Conservation (phyloP, 2,113 vertebrate species). For the Brienomyrus brachyistius region DNA sequence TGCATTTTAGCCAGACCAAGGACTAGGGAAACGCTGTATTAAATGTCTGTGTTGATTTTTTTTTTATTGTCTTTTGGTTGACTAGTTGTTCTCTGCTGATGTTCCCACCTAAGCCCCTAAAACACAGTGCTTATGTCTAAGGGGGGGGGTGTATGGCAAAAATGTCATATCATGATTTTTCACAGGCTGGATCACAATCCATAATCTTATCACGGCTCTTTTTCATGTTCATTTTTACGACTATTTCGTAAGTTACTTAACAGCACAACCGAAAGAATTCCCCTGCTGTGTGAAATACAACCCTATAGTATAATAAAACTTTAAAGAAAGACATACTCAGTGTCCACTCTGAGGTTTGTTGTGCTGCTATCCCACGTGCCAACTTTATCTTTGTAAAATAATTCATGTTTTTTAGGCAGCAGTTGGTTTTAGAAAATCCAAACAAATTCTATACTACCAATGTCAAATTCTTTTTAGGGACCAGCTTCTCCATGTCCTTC, state of each 20-base stretch:
- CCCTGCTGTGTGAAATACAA: background rate
- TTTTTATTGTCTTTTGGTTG: background rate
- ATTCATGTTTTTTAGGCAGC: too few relatives aligned
- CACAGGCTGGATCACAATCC: background rate
- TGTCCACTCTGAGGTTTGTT: too few relatives aligned
- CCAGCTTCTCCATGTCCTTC: too few relatives aligned
- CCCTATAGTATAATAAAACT: background rate
- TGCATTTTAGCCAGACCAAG: background rate
- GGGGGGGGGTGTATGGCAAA: background rate
- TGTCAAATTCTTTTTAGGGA: too few relatives aligned
- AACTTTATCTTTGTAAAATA: too few relatives aligned
- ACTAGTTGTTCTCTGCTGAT: background rate
- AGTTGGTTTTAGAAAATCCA: too few relatives aligned
- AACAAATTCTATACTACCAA: too few relatives aligned
- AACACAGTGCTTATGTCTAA: background rate
- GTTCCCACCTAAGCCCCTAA: background rate
- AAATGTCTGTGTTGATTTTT: background rate
- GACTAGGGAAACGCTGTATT: background rate
- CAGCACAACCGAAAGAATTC: background rate
- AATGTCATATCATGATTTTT: background rate
- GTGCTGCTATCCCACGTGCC: too few relatives aligned
- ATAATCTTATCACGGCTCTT: background rate
- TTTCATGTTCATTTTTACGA: background rate
- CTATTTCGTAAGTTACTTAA: background rate
- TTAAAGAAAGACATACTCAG: background rate